Base-by-base conservation (phyloP, 2,797 vertebrate species). In the Pseudochromis fuscus region DNA sequence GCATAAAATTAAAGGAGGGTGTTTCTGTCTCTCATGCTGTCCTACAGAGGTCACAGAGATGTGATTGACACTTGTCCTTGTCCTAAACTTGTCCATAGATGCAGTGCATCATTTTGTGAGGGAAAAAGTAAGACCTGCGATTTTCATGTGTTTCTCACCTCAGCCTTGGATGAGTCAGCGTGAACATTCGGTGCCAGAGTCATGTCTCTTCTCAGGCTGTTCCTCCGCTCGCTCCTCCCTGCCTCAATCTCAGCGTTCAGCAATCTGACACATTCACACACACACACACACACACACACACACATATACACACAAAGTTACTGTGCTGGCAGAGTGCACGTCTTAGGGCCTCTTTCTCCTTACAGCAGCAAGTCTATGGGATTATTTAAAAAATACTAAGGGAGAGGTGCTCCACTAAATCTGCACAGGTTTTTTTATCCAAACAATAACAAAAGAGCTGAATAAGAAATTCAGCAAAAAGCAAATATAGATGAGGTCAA, bases 191-290 rank as follows among this genome's bases (percentile, higher is more conserved):
- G 86, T 67, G 64, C 68, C 75, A 66, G 77, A 40, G 25, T 69
- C 72, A 79, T 25, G 13, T 93, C 92, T 68, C 82, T 89, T 86
- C 87, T 92, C 67, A 87, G 83, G 85, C 89, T 91, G 88, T 81
- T 92, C 77, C 87, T 84, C 49, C 76, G 27, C 56, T 92, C 90
- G 28, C 45, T 73, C 79, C 85, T 84, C 42, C 72, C 82, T 67
- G 75, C 86, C 49, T 90, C 91, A 3, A 23, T 51, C 42, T 89
- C 88, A 79, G 72, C 3, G 10, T 81, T 88, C 73, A 89, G 50
- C 74, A 91, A 35, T 85, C 93, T 94, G 83, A 30, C 65, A 68
- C 75, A 83, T 72, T 67, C 48, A 66, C 67, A 12, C 42, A 71
- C 18, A 66, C 46, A 71, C 57, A 66, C 35, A 30, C 30, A 74